Conservation (phyloP, 2,797 vertebrate species). For the Nothura maculosa region DNA sequence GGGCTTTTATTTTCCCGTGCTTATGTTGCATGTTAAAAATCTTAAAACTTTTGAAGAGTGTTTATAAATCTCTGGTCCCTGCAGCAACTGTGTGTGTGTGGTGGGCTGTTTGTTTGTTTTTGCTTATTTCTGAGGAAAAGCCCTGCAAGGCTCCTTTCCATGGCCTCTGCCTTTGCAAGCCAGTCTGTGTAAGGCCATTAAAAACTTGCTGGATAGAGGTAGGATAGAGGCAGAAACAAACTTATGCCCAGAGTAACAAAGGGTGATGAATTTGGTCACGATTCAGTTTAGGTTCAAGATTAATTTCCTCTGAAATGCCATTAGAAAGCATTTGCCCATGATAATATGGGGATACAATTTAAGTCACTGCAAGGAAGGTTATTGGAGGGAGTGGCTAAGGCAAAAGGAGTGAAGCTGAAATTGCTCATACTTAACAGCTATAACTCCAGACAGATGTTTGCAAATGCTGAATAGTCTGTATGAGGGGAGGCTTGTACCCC, state of each 20-base stretch:
- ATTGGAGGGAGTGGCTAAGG: slow-evolving; percentile 12
- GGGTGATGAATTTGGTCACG: slow-evolving; percentile 16
- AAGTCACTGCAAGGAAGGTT: slow-evolving; percentile 61
- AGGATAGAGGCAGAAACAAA: slow-evolving; percentile 25
- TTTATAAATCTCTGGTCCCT: neutral
- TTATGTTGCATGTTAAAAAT: neutral
- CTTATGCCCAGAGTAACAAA: neutral
- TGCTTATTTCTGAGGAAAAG: neutral
- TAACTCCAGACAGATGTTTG: slow-evolving; percentile 13
- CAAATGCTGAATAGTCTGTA: neutral
- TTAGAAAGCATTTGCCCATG: slow-evolving; percentile 55
- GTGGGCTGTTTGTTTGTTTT: too few relatives aligned
- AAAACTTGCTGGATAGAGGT: neutral
- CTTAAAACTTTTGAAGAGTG: neutral
- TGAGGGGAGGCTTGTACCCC: neutral
- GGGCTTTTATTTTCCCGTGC: slow-evolving; percentile 1
- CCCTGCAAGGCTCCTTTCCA: neutral
- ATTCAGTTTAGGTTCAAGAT: slow-evolving; percentile 1
- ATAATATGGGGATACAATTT: slow-evolving; percentile 19
- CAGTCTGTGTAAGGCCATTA: neutral
- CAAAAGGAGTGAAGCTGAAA: slow-evolving; percentile 34
- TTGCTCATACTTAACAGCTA: slow-evolving; percentile 41
- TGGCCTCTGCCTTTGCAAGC: neutral
- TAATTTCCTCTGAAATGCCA: slow-evolving; percentile 60
- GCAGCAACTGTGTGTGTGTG: too few relatives aligned